A percentile compares a stretch with the other conserved stretches of the same genome.
These are phyloP conservation scores for Pitta sordida DNA, from an alignment of 2,113 vertebrate species.

Conservation along the genomic window DNA sequence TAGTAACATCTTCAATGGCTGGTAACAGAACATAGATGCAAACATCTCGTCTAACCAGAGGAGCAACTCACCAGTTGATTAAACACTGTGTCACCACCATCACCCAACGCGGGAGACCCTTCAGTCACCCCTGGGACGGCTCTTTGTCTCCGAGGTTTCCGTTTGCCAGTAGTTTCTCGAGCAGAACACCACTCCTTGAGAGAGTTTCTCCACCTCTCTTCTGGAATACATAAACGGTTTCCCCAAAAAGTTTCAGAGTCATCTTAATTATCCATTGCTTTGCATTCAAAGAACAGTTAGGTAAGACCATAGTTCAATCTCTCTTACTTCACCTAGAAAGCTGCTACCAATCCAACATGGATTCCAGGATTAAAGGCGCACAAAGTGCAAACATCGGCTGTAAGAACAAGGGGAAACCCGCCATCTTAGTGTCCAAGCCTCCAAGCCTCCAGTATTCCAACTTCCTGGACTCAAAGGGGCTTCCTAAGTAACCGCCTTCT, in stretches of 20 bases:
- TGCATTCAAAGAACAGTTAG: fast-evolving
- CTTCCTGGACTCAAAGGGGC: background rate
- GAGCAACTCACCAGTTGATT: constrained; percentile 74
- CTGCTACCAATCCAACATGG: background rate
- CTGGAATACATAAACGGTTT: constrained; percentile 59
- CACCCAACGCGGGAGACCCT: constrained; percentile 73
- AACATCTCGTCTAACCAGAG: background rate
- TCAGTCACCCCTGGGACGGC: constrained; percentile 51
- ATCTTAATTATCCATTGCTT: background rate
- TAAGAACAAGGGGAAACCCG: background rate
- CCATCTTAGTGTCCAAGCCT: background rate
- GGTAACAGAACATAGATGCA: background rate
- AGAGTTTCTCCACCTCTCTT: constrained; percentile 79
- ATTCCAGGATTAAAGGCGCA: background rate
- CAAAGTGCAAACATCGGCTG: background rate
- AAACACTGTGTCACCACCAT: constrained; percentile 71
- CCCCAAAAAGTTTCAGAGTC: background rate
- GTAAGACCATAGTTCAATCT: background rate
- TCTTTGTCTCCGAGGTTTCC: constrained; percentile 36
- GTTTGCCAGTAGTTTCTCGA: constrained; percentile 57
- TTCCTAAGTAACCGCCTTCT: background rate
- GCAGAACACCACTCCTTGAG: constrained; percentile 83
- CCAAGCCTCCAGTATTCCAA: background rate
- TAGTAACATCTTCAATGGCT: background rate
- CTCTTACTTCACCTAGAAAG: background rate